Conservation (phyloP, 1,140 invertebrate genomes). For the Drosophila seguyi region DNA sequence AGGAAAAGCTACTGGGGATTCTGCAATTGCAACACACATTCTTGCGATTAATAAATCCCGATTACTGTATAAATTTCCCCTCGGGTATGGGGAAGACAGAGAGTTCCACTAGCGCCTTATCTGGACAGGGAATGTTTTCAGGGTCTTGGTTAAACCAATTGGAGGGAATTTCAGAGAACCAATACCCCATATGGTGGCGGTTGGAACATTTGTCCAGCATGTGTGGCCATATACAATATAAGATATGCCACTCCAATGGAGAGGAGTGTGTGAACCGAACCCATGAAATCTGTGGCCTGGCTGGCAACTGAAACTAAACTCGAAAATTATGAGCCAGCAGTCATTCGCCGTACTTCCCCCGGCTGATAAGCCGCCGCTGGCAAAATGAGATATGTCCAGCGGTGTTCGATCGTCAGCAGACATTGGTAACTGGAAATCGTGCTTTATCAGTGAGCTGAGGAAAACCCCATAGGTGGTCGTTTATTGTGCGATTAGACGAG, state of each 20-base stretch:
- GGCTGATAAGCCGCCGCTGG: slow-evolving; percentile 36
- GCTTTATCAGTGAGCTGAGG: slow-evolving; percentile 54
- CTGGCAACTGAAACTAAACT: slow-evolving; percentile 28
- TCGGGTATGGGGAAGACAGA: slow-evolving; percentile 8
- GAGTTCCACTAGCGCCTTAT: slow-evolving; percentile 16
- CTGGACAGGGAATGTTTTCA: slow-evolving; percentile 5
- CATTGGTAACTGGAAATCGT: slow-evolving; percentile 49
- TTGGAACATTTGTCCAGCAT: slow-evolving; percentile 36
- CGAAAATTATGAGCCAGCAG: slow-evolving; percentile 28
- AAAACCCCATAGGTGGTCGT: slow-evolving; percentile 75
- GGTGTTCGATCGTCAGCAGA: slow-evolving; percentile 49
- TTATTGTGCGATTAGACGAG: slow-evolving; percentile 62
- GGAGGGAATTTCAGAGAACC: slow-evolving; percentile 58
- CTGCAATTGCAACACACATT: slow-evolving; percentile 1
- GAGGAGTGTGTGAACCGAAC: too few species aligned
- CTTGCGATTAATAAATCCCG: background rate
- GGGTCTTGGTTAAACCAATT: slow-evolving; percentile 15
- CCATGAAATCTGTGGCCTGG: slow-evolving; percentile 37
- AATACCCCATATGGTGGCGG: slow-evolving; percentile 2
- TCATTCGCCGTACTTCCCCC: slow-evolving; percentile 38
- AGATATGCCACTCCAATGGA: slow-evolving; percentile 1
- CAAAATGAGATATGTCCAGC: slow-evolving; percentile 47
- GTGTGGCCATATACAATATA: slow-evolving; percentile 9
- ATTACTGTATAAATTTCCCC: slow-evolving; percentile 8
- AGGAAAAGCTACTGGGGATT: slow-evolving; percentile 15